A percentile compares a stretch with the other conserved stretches of the same genome.
phyloP scores from a whole-genome alignment of 2,113 vertebrate genomes.

The Pollimyrus isidori region DNA sequence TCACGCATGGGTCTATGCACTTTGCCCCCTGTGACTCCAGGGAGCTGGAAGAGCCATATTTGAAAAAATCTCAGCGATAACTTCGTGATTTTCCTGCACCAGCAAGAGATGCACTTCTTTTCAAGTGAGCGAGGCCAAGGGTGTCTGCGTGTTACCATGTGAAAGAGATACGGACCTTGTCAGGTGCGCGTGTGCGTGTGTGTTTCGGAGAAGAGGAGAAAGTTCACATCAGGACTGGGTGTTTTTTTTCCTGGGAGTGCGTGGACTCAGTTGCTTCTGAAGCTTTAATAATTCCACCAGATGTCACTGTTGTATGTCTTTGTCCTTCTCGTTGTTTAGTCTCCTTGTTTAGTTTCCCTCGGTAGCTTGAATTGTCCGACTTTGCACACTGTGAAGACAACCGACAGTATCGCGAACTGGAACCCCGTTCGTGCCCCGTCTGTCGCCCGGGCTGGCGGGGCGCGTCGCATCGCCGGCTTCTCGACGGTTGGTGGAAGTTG shows the following conservation, averaged over 20 bases:
- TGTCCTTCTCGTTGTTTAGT: not conserved
- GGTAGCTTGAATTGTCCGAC: constrained; percentile 20
- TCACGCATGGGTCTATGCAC: constrained; percentile 67
- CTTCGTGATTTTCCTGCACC: constrained; percentile 45
- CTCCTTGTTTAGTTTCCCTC: not conserved
- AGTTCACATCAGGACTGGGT: constrained; percentile 11
- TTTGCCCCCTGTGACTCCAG: constrained; percentile 63
- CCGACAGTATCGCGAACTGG: constrained; percentile 33
- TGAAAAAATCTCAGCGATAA: constrained; percentile 50
- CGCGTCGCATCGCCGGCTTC: not conserved
- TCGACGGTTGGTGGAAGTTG: not conserved
- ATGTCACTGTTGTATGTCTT: not conserved
- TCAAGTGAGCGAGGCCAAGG: constrained; percentile 20
- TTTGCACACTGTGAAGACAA: constrained; percentile 44
- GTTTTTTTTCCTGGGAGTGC: not conserved
- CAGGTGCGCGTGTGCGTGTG: constrained; percentile 10
- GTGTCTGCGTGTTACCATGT: constrained; percentile 41
- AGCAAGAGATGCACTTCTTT: constrained; percentile 50
- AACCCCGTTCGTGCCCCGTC: constrained; percentile 19
- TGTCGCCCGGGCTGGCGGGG: constrained; percentile 8
- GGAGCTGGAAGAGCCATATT: constrained; percentile 69
- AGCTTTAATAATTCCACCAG: constrained; percentile 23
- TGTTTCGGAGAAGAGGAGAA: constrained; percentile 7
- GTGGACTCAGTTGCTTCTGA: constrained; percentile 19
- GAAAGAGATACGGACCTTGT: constrained; percentile 13